A percentile compares a stretch with the other conserved stretches of the same genome.
Conservation (phyloP, 1,140 invertebrate species). For the Muscidifurax raptorellus region DNA sequence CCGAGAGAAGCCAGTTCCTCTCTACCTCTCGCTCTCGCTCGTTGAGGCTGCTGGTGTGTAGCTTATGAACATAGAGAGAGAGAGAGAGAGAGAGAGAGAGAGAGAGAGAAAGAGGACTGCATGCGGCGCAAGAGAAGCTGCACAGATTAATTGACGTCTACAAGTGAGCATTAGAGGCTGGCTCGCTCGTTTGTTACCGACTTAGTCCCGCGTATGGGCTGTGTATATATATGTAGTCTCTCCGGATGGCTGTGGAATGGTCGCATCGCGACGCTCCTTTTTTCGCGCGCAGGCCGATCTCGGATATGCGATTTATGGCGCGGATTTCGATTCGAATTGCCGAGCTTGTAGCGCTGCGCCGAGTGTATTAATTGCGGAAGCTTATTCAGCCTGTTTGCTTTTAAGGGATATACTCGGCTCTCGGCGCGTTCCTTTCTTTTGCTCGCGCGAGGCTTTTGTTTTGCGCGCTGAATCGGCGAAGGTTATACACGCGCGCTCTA, state of each 20-base stretch:
- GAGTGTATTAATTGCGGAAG: background rate
- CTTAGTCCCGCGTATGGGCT: background rate
- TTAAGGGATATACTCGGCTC: background rate
- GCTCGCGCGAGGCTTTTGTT: background rate
- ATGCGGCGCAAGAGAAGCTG: background rate
- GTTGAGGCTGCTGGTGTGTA: too few species aligned
- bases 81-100: slow-evolving; percentile 11
- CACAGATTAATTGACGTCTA: slow-evolving; percentile 29
- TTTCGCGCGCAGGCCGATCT: background rate
- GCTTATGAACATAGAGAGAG: slow-evolving; percentile 7
- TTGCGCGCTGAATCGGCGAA: too few species aligned
- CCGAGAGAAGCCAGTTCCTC: background rate
- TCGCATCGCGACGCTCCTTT: background rate
- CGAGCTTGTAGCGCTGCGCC: background rate
- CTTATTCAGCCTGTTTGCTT: slow-evolving; percentile 4
- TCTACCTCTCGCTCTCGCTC: too few species aligned
- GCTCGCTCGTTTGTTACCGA: slow-evolving; percentile 17
- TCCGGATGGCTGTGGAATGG: too few species aligned
- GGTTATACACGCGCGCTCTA: too few species aligned
- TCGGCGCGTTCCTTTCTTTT: background rate
- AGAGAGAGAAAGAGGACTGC: slow-evolving; percentile 2
- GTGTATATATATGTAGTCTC: background rate
- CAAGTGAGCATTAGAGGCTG: background rate
- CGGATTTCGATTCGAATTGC: slow-evolving; percentile 29
- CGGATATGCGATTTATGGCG: slow-evolving; percentile 11